phyloP scores from a whole-genome alignment of 2,113 vertebrate genomes.

The Anoplopoma fimbria region DNA sequence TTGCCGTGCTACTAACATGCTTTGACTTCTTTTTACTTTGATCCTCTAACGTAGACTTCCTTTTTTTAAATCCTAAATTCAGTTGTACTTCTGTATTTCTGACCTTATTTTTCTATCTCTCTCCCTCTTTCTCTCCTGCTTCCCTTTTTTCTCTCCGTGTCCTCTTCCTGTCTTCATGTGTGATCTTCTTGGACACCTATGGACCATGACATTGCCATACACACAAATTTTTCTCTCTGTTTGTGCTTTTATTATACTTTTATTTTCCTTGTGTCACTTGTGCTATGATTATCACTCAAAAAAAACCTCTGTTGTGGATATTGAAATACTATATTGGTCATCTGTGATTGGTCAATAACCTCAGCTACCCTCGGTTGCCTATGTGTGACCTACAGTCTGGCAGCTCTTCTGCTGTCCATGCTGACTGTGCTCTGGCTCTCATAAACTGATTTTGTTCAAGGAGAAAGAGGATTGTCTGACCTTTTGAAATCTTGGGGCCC shows the following conservation, averaged over 20 bases:
- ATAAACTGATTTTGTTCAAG: constrained; percentile 84
- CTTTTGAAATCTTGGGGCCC: constrained; percentile 62
- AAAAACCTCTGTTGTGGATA: constrained; percentile 50
- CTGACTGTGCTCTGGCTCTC: constrained; percentile 92
- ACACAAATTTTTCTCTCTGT: constrained; percentile 64
- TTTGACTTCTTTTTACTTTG: constrained; percentile 76
- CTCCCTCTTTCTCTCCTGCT: constrained; percentile 81
- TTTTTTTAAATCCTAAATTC: constrained; percentile 81
- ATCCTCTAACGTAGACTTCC: constrained; percentile 83
- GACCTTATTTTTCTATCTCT: constrained; percentile 94
- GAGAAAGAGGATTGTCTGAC: constrained; percentile 76
- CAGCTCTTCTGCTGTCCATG: constrained; percentile 90
- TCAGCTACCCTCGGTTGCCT: constrained; percentile 93
- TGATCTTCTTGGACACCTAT: constrained; percentile 80
- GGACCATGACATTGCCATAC: constrained; percentile 83
- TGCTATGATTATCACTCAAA: constrained; percentile 28
- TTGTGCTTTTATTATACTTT: constrained; percentile 26
- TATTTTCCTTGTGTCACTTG: constrained; percentile 30
- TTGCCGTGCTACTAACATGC: constrained; percentile 73
- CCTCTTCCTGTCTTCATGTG: constrained; percentile 71
- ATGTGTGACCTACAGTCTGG: constrained; percentile 88
- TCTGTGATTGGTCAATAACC: constrained; percentile 66
- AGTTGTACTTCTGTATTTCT: constrained; percentile 93
- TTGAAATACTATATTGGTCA: constrained; percentile 71
- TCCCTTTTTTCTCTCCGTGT: constrained; percentile 51